phyloP scores from a whole-genome alignment of 1,140 invertebrate genomes.

The Apis dorsata region DNA sequence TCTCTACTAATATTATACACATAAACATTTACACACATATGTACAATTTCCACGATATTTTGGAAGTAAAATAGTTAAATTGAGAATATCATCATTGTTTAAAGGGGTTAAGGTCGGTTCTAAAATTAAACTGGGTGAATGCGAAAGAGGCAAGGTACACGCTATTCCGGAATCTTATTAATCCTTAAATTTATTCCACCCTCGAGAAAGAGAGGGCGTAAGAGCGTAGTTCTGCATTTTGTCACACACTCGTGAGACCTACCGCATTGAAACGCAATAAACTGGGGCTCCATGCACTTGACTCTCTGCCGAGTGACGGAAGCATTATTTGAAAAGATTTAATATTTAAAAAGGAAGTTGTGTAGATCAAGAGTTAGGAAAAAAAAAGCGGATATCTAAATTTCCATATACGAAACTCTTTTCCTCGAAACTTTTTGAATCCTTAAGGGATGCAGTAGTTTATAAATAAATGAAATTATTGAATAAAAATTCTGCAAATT shows the following conservation, averaged over 20 bases:
- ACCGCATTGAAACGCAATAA: constrained; percentile 24
- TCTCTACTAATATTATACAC: too few species aligned
- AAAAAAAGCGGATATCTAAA: background rate
- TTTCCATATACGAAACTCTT: too few species aligned
- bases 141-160: background rate
- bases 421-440: background rate
- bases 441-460: background rate
- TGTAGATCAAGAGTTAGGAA: background rate
- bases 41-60: too few species aligned
- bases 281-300: background rate
- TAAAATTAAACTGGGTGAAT: background rate
- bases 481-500: too few species aligned
- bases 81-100: background rate
- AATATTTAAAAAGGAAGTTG: constrained; percentile 15
- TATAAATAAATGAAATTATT: background rate
- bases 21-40: background rate
- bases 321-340: constrained; percentile 3
- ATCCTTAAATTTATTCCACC: constrained; percentile 10
- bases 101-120: background rate
- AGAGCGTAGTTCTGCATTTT: constrained; percentile 1
- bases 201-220: too few species aligned
- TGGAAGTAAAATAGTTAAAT: background rate
- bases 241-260: constrained; percentile 9
- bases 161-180: constrained; percentile 1
- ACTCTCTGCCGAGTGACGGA: background rate